Base-by-base conservation (phyloP, 2,888 invertebrate genomes). In the Caenorhabditis plicata region DNA sequence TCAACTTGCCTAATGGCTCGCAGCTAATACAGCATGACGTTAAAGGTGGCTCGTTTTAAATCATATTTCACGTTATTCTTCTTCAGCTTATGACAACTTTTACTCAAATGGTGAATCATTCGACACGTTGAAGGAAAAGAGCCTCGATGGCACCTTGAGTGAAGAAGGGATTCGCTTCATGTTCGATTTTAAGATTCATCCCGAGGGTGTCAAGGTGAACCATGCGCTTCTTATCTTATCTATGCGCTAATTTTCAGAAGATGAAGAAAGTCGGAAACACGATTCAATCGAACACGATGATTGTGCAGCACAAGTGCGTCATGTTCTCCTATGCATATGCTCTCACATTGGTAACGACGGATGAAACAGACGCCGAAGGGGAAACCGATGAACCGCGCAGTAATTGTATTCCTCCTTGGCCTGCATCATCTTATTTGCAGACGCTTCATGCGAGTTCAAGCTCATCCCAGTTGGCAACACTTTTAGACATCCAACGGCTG, bases 141-240 rank as follows among this genome's bases (percentile, higher is more conserved):
- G 25, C 9, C 45, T 46, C 11, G 41, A 54, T 9, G 25, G 35
- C 3, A 26, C 9, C 4, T 35, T 4, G 13, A 19, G 11, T 3
- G 54, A 46, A 15, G n/a, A 27, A 13, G 52, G 48, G 8, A 50
- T 68, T 25, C 56, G 45, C 22, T 68, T 68, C 22, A 43, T 32
- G 9, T 36, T 55, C 41, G 41, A 55, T 40, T 64, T 60, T 32
- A 68, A 64, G 38, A n/a, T 68, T 22, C 68, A 68, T 50, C 43
- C 48, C 23, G 62, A 68, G 23, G 68, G 60, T 26, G 29, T 68
- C 17, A 52, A 45, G 41, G 49, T 49, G 13, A 11, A 39, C n/a
- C n/a, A n/a, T n/a, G n/a, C 15, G n/a, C n/a, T n/a, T n/a, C n/a
- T n/a, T n/a, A n/a, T 41, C 2, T 20, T 9, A 11, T 15, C 2